phyloP scores from a whole-genome alignment of 2,797 vertebrate species.

The Lepus oiostolus region DNA sequence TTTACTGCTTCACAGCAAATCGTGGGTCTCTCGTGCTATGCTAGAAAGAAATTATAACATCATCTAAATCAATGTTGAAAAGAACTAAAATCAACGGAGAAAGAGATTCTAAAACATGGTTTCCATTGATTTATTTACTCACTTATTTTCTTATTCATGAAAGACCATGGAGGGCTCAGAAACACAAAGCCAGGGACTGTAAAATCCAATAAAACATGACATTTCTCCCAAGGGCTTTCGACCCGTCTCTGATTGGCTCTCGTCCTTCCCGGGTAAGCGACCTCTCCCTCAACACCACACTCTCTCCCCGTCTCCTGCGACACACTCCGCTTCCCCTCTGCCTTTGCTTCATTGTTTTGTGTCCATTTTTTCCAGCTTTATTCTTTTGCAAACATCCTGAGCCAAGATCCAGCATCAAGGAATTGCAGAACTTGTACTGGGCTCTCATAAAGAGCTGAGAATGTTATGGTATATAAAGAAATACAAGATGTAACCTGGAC shows the following conservation, averaged over 20 bases:
- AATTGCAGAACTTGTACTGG: neutral
- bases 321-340: neutral
- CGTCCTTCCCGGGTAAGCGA: neutral
- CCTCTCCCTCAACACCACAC: neutral
- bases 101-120: conserved; percentile 39
- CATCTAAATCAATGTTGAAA: conserved; percentile 22
- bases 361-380: neutral
- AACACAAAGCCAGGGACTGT: neutral
- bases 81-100: conserved; percentile 60
- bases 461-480: neutral
- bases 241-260: neutral
- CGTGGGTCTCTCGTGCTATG: conserved; percentile 11
- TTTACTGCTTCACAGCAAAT: conserved; percentile 32
- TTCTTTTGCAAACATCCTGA: neutral
- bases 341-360: neutral
- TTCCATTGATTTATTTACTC: neutral
- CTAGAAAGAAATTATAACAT: neutral
- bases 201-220: neutral
- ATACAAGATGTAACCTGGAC: neutral
- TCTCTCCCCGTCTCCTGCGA: neutral
- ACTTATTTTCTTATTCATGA: neutral
- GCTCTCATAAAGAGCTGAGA: neutral
- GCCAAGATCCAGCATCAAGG: neutral
- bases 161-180: neutral
- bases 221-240: neutral